Base-by-base conservation (phyloP, 2,888 invertebrate genomes). In the Rutpela maculata region DNA sequence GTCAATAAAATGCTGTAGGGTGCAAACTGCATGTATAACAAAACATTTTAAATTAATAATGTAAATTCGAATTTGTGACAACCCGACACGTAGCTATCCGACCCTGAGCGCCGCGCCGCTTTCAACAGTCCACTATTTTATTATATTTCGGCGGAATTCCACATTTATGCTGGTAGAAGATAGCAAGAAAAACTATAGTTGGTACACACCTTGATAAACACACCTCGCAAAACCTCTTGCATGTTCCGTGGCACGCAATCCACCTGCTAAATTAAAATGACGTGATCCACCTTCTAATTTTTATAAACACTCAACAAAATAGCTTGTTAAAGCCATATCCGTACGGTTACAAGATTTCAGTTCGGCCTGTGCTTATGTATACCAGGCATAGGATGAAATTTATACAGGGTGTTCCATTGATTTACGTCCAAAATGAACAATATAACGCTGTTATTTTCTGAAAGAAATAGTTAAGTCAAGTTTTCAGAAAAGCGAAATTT, bases 261-360 rank as follows among this genome's bases (percentile, higher is more conserved):
- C 56, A 50, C 55, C 67, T 65, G 65, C 65, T 67, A 67, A 67
- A 67, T 67, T 55, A 67, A 67, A 67, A 67, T 67, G 19, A 67
- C 67, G 67, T 15, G 31, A 56, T 65, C 43, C 65, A 15, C 65
- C 65, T 65, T 43, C 55, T 26, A 55, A 50, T 67, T 67, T 67
- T 56, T 22, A n/a, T 67, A 67, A 55, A 67, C 15, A 67, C 19
- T 18, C 56, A 67, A 9, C 26, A n/a, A 26, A 55, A 67, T 55
- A n/a, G 17, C 43, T 65, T 43, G 65, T 43, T 19, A 19, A 19
- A 35, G 31, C 7, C 7, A 35, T 35, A 9, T 35, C 7, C 31
- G 9, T 7, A 35, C 31, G 6, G 9, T 35, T 35, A 6, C 0
- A 35, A 35, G 31, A 35, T 35, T 35, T 35, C 2, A 35, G 9